Base-by-base conservation (phyloP, 2,113 vertebrate genomes). In the Hippocampus barbouri region DNA sequence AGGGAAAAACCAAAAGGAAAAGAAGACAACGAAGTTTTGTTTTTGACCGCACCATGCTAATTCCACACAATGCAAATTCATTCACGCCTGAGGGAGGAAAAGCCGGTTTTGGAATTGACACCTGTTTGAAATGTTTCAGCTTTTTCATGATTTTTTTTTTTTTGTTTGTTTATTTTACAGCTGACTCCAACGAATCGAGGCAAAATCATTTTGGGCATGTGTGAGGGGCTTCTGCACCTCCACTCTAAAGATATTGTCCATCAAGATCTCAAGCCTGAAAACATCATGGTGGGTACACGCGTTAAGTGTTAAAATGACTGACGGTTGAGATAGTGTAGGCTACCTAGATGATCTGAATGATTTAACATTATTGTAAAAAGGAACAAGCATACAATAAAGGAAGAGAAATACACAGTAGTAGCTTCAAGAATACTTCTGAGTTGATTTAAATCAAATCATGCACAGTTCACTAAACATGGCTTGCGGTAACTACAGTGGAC, bases 231-330 rank as follows among this genome's bases (percentile, higher is more conserved):
- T 72, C 68, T 68, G 59, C 79, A 88, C 72, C 90, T 93, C 43
- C 92, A 93, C 75, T 74, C 66, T 63, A 89, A 79, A 75, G 89
- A 91, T 49, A 83, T 93, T 11, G 91, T 93, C 69, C 91, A 93
- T 82, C 92, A 93, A 80, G 92, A 93, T 71, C 89, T 93, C 45
- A 93, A 93, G 79, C 92, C 92, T 68, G 92, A 93, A 68, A 93
- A 93, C 76, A 89, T 93, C 77, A 93, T 93, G 92, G 92, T 92
- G 78, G 91, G 89, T 68, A 9, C 27, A 75, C 20, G 6, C 25
- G 21, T 30, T 23, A 18, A 45, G 43, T 34, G 11, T 30, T 9
- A 27, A 59, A 15, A 59, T 27, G 23, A 27, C 25, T 15, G 10
- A 14, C 34, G 5, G 43, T 3, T 45, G 14, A 45, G 43, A 45